Conservation (phyloP, 1,140 invertebrate genomes). For the Homalodisca vitripennis region DNA sequence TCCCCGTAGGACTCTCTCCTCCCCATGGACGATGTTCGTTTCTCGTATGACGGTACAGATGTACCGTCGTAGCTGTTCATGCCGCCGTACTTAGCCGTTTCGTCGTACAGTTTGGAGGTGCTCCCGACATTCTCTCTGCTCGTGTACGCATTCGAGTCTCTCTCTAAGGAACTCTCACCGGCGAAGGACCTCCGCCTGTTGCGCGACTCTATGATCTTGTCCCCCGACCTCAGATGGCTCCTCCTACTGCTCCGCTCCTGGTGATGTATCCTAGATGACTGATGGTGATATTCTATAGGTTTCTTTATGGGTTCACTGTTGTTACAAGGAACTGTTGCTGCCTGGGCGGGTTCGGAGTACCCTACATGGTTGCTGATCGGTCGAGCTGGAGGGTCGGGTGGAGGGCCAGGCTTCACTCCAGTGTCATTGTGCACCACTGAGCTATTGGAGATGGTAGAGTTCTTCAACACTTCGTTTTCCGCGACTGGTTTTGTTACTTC, state of each 20-base stretch:
- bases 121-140: background rate
- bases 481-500: background rate
- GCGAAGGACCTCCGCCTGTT: slow-evolving; percentile 18
- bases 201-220: slow-evolving; percentile 11
- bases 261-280: background rate
- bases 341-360: background rate
- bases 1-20: slow-evolving; percentile 1
- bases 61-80: slow-evolving; percentile 3
- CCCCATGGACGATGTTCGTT: slow-evolving; percentile 10
- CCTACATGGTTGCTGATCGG: slow-evolving; percentile 3
- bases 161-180: background rate
- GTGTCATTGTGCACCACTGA: background rate
- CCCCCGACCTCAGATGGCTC: background rate
- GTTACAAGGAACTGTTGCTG: too few species aligned
- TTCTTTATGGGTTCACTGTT: background rate
- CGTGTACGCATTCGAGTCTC: background rate
- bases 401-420: background rate
- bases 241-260: slow-evolving; percentile 3
- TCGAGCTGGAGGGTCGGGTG: background rate
- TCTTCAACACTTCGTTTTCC: background rate
- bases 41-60: background rate
- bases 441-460: too few species aligned
- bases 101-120: slow-evolving; percentile 9
- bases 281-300: background rate
- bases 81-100: background rate